These are phyloP conservation scores for Camponotus vicinus DNA, from an alignment of 1,140 invertebrate species.

Conservation along the genomic window DNA sequence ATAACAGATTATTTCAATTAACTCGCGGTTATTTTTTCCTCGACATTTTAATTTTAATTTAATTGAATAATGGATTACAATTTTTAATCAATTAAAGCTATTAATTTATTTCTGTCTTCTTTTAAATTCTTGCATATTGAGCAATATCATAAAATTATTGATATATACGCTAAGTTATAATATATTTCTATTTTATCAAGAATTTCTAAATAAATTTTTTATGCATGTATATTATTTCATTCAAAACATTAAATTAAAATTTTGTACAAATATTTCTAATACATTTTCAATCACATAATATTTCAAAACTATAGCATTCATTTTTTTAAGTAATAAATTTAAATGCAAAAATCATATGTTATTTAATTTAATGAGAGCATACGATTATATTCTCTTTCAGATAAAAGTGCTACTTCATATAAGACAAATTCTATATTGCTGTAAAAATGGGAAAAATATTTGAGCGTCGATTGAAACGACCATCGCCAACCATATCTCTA, in stretches of 20 bases:
- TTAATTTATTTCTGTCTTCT: not conserved
- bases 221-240: not conserved
- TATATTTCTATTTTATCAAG: not conserved
- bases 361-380: not conserved
- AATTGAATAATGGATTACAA: not conserved
- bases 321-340: not conserved
- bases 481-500: constrained; percentile 58
- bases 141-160: too few species aligned
- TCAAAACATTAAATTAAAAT: not conserved
- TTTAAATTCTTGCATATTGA: too few species aligned
- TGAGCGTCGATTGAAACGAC: not conserved
- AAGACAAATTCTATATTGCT: not conserved
- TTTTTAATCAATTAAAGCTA: not conserved
- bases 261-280: not conserved
- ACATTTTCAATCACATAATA: too few species aligned
- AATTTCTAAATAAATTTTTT: not conserved
- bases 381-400: not conserved
- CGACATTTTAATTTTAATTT: not conserved
- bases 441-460: constrained; percentile 60
- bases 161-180: not conserved
- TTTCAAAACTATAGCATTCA: not conserved
- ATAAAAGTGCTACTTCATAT: not conserved
- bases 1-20: not conserved
- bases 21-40: not conserved
- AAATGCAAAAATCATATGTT: not conserved